These are phyloP conservation scores for Cephalophus harveyi DNA, from an alignment of 2,113 vertebrate genomes.

Conservation along the genomic window DNA sequence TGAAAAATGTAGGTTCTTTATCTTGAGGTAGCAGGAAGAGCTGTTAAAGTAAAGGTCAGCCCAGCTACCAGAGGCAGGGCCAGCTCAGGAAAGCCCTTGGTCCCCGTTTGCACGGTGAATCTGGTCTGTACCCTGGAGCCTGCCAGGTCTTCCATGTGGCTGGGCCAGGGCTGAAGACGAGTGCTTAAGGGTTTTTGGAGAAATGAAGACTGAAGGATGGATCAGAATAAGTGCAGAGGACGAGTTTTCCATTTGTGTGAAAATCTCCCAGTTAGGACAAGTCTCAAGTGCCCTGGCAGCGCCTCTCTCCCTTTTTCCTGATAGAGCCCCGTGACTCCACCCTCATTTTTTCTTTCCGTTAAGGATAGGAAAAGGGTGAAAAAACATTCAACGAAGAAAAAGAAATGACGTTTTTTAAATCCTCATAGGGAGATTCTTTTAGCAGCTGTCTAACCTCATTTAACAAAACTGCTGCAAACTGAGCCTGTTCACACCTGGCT, in stretches of 20 bases:
- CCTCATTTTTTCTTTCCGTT: background rate
- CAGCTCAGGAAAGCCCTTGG: rapidly evolving
- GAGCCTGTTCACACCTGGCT: background rate
- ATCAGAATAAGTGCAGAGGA: background rate
- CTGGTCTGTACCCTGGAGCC: background rate
- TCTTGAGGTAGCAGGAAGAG: background rate
- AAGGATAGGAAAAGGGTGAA: background rate
- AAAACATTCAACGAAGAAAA: background rate
- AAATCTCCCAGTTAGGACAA: background rate
- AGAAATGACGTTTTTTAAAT: background rate
- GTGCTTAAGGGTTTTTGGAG: background rate
- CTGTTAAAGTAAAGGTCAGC: background rate
- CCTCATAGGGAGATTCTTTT: background rate
- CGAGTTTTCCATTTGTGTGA: background rate
- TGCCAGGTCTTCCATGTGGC: rapidly evolving
- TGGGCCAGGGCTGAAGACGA: background rate
- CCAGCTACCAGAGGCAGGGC: background rate
- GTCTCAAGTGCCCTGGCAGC: background rate
- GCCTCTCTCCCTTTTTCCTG: background rate
- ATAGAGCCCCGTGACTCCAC: background rate
- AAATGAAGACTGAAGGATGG: background rate
- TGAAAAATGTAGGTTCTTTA: background rate
- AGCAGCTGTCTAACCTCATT: background rate
- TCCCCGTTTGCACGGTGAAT: background rate
- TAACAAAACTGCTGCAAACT: background rate